Evolutionary conservation across 2,113 vertebrate species (phyloP).

Genomic region (Paedocypris sp.): DNA sequence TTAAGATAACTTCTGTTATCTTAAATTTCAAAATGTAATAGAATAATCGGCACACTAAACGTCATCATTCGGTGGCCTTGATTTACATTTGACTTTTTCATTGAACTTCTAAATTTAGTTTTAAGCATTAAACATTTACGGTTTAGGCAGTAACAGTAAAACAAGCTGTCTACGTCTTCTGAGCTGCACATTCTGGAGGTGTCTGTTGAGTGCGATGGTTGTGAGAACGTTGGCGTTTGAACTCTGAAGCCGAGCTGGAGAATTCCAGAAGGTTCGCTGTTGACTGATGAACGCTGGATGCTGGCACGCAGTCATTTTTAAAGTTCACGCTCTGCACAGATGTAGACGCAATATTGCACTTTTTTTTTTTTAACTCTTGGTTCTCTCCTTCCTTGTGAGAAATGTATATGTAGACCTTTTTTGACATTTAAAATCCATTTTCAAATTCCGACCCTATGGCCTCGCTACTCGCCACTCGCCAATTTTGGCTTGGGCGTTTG

Average conservation of each 20-base stretch:
- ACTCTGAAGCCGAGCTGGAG: neutral
- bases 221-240: neutral
- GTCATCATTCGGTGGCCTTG: too few species aligned
- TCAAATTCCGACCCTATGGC: too few species aligned
- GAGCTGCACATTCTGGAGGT: neutral
- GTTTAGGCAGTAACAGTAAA: too few species aligned
- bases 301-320: neutral
- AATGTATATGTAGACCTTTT: neutral
- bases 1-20: too few species aligned
- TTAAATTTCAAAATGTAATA: too few species aligned
- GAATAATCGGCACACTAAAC: too few species aligned
- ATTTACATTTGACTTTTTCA: too few species aligned
- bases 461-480: too few species aligned
- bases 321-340: neutral
- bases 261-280: neutral
- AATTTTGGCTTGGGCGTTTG: too few species aligned
- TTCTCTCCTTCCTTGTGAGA: neutral
- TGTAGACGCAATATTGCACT: neutral
- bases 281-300: slow-evolving; percentile 1
- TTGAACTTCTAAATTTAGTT: too few species aligned
- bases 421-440: neutral
- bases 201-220: neutral
- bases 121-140: too few species aligned
- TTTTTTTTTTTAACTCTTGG: neutral
- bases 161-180: neutral